These are phyloP conservation scores for Formicarius rufipectus DNA, from an alignment of 2,113 vertebrate species.

Conservation along the genomic window DNA sequence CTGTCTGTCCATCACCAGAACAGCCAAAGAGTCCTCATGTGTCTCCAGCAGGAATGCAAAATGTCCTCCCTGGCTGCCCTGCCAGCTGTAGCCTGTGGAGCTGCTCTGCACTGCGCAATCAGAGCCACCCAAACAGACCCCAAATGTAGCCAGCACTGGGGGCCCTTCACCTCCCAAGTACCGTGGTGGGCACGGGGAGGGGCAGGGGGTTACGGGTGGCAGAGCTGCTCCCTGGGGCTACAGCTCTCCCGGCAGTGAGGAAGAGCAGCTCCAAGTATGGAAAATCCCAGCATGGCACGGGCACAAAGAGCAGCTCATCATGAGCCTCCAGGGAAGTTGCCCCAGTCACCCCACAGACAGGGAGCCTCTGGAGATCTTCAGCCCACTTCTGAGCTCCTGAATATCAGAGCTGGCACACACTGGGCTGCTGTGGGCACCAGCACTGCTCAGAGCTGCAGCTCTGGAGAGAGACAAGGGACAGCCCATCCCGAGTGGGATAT, in stretches of 20 bases:
- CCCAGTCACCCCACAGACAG: not conserved
- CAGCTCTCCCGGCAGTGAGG: not conserved
- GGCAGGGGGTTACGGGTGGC: rapidly evolving
- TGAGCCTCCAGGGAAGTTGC: not conserved
- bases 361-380: not conserved
- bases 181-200: not conserved
- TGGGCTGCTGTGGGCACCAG: not conserved
- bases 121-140: not conserved
- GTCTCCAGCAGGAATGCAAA: not conserved
- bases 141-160: not conserved
- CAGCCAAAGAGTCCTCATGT: not conserved
- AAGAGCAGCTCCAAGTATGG: not conserved
- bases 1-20: slow-evolving; percentile 24
- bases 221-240: not conserved
- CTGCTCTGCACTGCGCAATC: not conserved
- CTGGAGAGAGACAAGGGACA: not conserved
- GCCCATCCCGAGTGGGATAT: rapidly evolving
- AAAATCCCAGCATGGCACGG: not conserved
- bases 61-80: not conserved
- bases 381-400: not conserved
- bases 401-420: not conserved
- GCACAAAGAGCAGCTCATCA: not conserved
- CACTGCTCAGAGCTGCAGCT: not conserved
- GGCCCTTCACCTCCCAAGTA: not conserved
- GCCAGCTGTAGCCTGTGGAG: not conserved